These are phyloP conservation scores for Thalassaphorura encarpata DNA, from an alignment of 1,140 invertebrate genomes.

Conservation along the genomic window DNA sequence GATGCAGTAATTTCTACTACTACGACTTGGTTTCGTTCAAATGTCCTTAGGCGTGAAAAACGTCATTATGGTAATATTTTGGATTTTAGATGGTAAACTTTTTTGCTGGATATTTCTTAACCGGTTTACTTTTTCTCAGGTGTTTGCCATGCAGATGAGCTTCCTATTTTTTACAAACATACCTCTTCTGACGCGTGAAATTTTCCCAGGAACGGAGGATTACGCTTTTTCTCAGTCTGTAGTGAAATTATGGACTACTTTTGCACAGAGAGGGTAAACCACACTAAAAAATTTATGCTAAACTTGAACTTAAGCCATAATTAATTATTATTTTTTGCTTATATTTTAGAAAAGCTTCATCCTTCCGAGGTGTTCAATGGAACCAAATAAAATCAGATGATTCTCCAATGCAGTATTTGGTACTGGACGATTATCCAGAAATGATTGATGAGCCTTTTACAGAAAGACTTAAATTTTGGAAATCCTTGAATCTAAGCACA, in stretches of 20 bases:
- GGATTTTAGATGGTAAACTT: not conserved
- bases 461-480: conserved; percentile 25
- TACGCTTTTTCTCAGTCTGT: conserved; percentile 21
- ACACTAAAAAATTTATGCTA: too few species aligned
- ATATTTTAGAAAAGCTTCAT: not conserved
- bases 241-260: conserved; percentile 21
- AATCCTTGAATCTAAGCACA: conserved; percentile 16
- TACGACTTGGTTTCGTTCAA: conserved; percentile 16
- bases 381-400: not conserved
- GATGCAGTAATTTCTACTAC: conserved; percentile 10
- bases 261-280: conserved; percentile 26
- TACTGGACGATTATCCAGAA: conserved; percentile 8
- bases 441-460: conserved; percentile 23
- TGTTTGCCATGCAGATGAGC: conserved; percentile 24
- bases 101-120: not conserved
- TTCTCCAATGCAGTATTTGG: not conserved
- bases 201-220: conserved; percentile 18
- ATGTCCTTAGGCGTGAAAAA: conserved; percentile 15
- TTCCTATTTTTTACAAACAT: conserved; percentile 26
- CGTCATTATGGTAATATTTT: conserved; percentile 13
- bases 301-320: too few species aligned
- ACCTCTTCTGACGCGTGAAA: conserved; percentile 22
- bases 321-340: not conserved
- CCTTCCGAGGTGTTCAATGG: conserved; percentile 7
- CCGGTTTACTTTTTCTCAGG: not conserved